Percentiles rank a stretch among this genome's conserved stretches.
Evolutionary conservation across 1,140 invertebrate genomes (phyloP).

Genomic region (Cotesia vestalis): DNA sequence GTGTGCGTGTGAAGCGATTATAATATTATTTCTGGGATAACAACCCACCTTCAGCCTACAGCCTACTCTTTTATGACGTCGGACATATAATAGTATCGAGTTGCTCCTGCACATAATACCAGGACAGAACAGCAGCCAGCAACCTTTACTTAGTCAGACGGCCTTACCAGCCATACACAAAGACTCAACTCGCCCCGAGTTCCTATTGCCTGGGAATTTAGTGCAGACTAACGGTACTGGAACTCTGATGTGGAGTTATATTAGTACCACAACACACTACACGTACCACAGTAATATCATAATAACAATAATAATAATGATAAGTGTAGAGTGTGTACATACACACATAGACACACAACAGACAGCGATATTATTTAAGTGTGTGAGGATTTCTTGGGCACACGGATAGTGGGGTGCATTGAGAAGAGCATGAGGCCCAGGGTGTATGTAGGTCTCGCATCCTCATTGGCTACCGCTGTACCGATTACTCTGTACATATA

Average conservation of each 20-base stretch:
- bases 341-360: no score
- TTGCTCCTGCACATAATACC: no score
- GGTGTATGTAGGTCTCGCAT: slow-evolving; percentile 43
- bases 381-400: background rate
- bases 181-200: slow-evolving; percentile 32
- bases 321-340: no score
- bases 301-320: no score
- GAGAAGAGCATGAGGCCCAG: slow-evolving; percentile 6
- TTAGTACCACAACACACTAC: background rate
- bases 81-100: no score
- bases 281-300: no score
- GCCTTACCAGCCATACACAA: background rate
- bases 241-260: slow-evolving; percentile 32
- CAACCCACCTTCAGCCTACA: slow-evolving; percentile 6
- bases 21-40: background rate
- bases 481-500: slow-evolving; percentile 4
- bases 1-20: no score
- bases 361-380: no score
- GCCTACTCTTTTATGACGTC: background rate
- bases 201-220: slow-evolving; percentile 27
- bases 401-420: slow-evolving; percentile 7
- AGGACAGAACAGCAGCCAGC: background rate
- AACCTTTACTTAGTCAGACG: slow-evolving; percentile 4
- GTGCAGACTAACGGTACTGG: slow-evolving; percentile 40
- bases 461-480: slow-evolving; percentile 35